These are phyloP conservation scores for Drosophila setifemur DNA, from an alignment of 1,140 invertebrate genomes.

Conservation along the genomic window DNA sequence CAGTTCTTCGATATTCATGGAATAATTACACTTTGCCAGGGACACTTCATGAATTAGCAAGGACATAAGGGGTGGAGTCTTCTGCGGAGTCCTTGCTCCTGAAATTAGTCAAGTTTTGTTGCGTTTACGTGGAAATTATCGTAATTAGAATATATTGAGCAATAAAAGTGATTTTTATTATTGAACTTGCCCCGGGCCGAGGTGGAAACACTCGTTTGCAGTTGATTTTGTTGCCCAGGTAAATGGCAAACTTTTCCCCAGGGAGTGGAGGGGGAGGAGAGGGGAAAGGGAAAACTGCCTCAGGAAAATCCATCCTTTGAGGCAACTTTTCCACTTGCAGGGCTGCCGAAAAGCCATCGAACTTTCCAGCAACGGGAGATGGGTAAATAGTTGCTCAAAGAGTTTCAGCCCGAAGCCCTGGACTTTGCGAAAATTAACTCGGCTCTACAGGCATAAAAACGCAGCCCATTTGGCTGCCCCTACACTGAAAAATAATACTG, in stretches of 20 bases:
- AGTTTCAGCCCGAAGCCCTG: constrained; percentile 18
- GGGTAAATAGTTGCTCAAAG: constrained; percentile 25
- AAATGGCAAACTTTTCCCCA: constrained; percentile 27
- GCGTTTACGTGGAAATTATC: constrained; percentile 73
- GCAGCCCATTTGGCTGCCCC: constrained; percentile 26
- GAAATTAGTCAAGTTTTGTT: constrained; percentile 78
- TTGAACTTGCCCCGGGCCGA: constrained; percentile 38
- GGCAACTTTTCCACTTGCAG: constrained; percentile 22
- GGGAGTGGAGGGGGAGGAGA: neutral
- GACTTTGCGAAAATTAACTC: constrained; percentile 57
- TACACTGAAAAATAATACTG: constrained; percentile 1
- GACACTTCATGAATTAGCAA: constrained; percentile 72
- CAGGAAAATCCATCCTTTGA: neutral
- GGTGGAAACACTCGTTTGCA: constrained; percentile 16
- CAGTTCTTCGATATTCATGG: constrained; percentile 78
- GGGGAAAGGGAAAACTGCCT: no score
- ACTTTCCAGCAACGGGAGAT: neutral
- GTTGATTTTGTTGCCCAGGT: constrained; percentile 31
- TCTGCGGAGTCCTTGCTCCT: neutral
- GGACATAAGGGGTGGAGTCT: neutral
- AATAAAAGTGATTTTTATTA: constrained; percentile 81
- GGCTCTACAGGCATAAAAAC: constrained; percentile 29
- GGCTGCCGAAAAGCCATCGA: constrained; percentile 10
- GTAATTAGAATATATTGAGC: constrained; percentile 80
- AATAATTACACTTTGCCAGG: constrained; percentile 80